A percentile compares a stretch with the other conserved stretches of the same genome.
phyloP scores from a whole-genome alignment of 2,888 invertebrate species.

The Resseliella maxima region DNA sequence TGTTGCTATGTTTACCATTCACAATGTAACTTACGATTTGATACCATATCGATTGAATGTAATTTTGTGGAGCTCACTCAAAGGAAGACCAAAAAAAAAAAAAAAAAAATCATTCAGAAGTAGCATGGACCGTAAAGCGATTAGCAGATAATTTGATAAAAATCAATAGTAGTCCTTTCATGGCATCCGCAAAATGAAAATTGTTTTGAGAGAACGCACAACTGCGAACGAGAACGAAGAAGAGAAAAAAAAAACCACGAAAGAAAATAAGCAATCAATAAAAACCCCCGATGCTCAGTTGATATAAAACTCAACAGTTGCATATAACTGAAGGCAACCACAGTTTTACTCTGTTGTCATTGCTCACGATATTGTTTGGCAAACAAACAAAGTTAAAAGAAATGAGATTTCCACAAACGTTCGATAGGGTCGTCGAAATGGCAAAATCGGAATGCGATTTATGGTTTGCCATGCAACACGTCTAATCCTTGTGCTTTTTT shows the following conservation, averaged over 20 bases:
- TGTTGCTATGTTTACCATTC: no score
- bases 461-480: conserved; percentile 2
- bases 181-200: background rate
- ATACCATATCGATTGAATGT: no score
- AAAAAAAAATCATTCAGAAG: no score
- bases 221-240: background rate
- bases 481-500: background rate
- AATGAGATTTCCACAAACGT: background rate
- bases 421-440: background rate
- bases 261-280: background rate
- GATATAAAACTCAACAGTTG: background rate
- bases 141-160: background rate
- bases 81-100: no score
- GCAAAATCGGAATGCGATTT: conserved; percentile 11
- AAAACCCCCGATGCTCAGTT: background rate
- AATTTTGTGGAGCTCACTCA: no score
- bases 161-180: background rate
- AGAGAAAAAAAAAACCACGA: background rate
- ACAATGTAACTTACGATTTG: no score
- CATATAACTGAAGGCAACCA: background rate
- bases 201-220: no score
- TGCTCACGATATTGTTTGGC: background rate
- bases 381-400: background rate
- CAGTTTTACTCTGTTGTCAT: background rate
- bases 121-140: background rate